These are phyloP conservation scores for Heteropelma amictum DNA, from an alignment of 2,888 invertebrate genomes.

Conservation along the genomic window DNA sequence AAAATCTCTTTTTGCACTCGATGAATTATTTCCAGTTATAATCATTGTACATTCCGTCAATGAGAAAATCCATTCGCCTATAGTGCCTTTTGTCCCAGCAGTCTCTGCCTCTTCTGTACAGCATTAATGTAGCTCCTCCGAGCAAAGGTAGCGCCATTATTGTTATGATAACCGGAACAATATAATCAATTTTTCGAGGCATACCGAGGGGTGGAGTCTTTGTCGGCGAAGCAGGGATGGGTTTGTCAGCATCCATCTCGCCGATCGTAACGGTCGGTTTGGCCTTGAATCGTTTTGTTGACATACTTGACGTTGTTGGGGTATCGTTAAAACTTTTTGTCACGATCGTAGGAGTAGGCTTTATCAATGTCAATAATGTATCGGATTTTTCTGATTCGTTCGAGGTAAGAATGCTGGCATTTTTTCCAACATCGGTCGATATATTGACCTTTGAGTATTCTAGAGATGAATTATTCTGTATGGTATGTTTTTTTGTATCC, in stretches of 20 bases:
- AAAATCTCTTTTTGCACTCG: too few species aligned
- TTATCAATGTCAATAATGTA: neutral
- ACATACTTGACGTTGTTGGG: constrained; percentile 68
- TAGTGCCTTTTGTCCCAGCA: constrained; percentile 93
- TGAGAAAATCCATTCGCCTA: constrained; percentile 91
- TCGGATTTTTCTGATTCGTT: neutral
- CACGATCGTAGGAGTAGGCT: neutral
- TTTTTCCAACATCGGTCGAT: neutral
- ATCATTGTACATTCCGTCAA: constrained; percentile 94
- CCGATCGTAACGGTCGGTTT: constrained; percentile 80
- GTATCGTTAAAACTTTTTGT: neutral
- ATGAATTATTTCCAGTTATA: constrained; percentile 73
- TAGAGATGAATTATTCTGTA: too few species aligned
- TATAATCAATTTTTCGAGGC: constrained; percentile 80
- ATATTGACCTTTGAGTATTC: too few species aligned
- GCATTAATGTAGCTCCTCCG: constrained; percentile 83
- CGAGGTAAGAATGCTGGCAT: too few species aligned
- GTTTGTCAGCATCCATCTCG: constrained; percentile 69
- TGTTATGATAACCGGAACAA: constrained; percentile 87
- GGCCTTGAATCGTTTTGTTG: constrained; percentile 76
- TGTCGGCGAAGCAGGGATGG: constrained; percentile 66
- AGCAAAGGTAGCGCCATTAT: constrained; percentile 88
- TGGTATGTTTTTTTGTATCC: neutral
- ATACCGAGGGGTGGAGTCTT: constrained; percentile 66
- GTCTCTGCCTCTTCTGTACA: constrained; percentile 86